Base-by-base conservation (phyloP, 2,888 invertebrate species). In the Dryobotodes eremita region DNA sequence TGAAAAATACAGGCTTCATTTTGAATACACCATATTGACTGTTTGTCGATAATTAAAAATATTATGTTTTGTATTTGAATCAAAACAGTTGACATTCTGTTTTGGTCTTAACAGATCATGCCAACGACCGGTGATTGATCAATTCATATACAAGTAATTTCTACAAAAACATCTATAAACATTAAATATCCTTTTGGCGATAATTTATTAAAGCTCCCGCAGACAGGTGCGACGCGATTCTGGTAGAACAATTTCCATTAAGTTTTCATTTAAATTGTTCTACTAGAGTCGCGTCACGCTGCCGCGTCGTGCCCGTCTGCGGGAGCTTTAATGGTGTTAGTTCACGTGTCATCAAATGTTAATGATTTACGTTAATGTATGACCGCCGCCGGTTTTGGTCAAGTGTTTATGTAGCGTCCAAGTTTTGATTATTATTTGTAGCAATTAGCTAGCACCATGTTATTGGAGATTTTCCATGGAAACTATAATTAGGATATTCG, bases 281-380 rank as follows among this genome's bases (percentile, higher is more conserved):
- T 36, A 36, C 31, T 1, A 36, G 31, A 36, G 31, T 36, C 31
- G 31, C 31, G 31, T 36, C 31, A 3, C 31, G 31, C 31, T 36
- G 31, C 3, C 31, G 31, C 31, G 31, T 36, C 31, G 31, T 36
- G 31, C 31, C 31, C 1, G 31, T 36, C 31, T 36, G 31, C 31
- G 31, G 31, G 31, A 36, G 31, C 64, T 66, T 55, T 83, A 77
- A 36, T 66, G 23, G 53, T 13, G 50, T 57, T 57, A 57, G 31
- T 59, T 66, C 36, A 66, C 23, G 17, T 83, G 65, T 46, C 53
- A 36, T 76, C 65, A 7, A n/a, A 77, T 4, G 1, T 65, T n/a
- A 57, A 65, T 76, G 42, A 83, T 83, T 65, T 79, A 79, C 83
- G n/a, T n/a, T 83, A 83, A 83, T 65, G 13, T 78, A 13, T 53